Evolutionary conservation across 2,888 invertebrate species (phyloP), one percentile per base, ranked within the genome.

Genomic region (Adelognathus sp.): DNA sequence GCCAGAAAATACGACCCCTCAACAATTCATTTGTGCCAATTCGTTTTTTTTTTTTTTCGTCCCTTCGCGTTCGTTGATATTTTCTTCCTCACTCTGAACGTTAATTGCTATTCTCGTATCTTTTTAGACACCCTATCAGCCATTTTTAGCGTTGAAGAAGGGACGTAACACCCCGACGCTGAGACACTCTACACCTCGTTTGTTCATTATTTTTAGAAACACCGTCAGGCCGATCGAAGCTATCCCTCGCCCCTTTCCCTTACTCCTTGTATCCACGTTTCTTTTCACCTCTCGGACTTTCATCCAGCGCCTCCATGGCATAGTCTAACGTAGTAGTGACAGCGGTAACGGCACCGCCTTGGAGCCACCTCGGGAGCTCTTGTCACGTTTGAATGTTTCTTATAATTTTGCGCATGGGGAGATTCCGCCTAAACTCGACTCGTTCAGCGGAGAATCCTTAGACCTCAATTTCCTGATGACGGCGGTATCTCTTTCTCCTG

Each of bases 181-280:
- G 56, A 50, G 31, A 63, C 54, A 50, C n/a, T 69, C 29, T 63
- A 63, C 69, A 41, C 63, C 67, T 77, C 64, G 74, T 63, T 81
- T 63, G 58, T 72, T 73, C 31, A 71, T 81, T 84, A 82, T 81
- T 83, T 80, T 83, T 81, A 84, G 75, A 82, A 70, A 60, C 16
- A 44, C 27, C 24, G 54, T 16, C 54, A 21, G 27, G 33, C 14
- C 44, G 50, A 27, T 60, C 50, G 33, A 66, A 52, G 52, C 14
- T 64, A 6, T 50, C 16, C 9, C n/a, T 27, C 33, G 2, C 21
- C 1, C 31, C 21, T 3, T 21, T 21, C 14, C 33, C 11, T 11
- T 1, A 2, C 21, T 21, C 31, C 46, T 24, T 54, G 11, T 24
- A 16, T 58, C 16, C 16, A 67, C 56, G 27, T 41, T n/a, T n/a